These are phyloP conservation scores for Lasioglossum malachurum DNA, from an alignment of 2,888 invertebrate genomes.

Conservation along the genomic window DNA sequence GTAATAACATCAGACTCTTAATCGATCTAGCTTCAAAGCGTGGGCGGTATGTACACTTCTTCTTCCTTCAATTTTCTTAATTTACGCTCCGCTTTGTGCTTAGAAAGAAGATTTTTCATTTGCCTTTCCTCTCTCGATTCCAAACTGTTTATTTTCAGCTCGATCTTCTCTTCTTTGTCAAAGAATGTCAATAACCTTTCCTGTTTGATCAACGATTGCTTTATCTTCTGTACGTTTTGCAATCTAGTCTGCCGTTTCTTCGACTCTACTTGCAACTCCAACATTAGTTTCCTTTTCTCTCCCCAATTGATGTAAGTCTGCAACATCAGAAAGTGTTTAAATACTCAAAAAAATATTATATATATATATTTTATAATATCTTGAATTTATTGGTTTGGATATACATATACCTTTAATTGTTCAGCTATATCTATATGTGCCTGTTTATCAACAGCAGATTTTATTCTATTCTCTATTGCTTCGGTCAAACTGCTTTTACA, in stretches of 20 bases:
- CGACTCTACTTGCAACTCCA: slow-evolving; percentile 87
- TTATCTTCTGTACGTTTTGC: slow-evolving; percentile 87
- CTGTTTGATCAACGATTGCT: slow-evolving; percentile 86
- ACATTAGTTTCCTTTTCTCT: slow-evolving; percentile 86
- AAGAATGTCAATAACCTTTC: slow-evolving; percentile 90
- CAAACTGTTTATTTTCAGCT: slow-evolving; percentile 88
- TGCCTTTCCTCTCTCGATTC: slow-evolving; percentile 80
- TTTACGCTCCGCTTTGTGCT: slow-evolving; percentile 1
- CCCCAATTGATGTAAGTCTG: slow-evolving; percentile 88
- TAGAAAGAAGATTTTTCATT: slow-evolving; percentile 70
- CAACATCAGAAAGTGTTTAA: slow-evolving; percentile 69
- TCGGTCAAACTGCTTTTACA: slow-evolving; percentile 83
- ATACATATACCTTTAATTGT: slow-evolving; percentile 86
- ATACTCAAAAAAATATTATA: slow-evolving; percentile 7
- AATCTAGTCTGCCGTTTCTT: slow-evolving; percentile 85
- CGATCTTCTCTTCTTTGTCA: slow-evolving; percentile 91
- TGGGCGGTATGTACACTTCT: slow-evolving; percentile 90
- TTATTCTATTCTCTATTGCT: slow-evolving; percentile 86
- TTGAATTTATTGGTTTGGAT: too few relatives aligned
- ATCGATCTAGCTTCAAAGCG: slow-evolving; percentile 15
- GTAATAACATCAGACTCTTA: slow-evolving; percentile 10
- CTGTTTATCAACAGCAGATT: slow-evolving; percentile 86
- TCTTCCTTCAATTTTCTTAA: slow-evolving; percentile 79
- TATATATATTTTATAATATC: too few relatives aligned
- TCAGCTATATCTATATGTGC: slow-evolving; percentile 87